Evolutionary conservation across 2,888 invertebrate species (phyloP).

Genomic region (Limnephilus marmoratus): DNA sequence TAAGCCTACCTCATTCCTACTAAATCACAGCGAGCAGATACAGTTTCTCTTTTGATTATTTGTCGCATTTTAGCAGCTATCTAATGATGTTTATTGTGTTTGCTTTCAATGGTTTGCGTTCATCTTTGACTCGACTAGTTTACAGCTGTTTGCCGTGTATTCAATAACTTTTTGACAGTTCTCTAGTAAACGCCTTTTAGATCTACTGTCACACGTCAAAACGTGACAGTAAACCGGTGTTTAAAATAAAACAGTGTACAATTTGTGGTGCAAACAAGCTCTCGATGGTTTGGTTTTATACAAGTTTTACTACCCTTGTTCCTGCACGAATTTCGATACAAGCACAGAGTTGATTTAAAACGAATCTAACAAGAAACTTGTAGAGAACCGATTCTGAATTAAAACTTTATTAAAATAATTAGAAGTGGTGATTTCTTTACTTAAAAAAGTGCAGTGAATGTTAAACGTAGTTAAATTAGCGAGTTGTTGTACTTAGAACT

Average conservation of each 20-base stretch:
- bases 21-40: background rate
- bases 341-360: background rate
- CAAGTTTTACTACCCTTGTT: background rate
- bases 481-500: background rate
- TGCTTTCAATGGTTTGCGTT: constrained; percentile 7
- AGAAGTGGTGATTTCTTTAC: background rate
- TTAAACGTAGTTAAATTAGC: background rate
- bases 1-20: background rate
- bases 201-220: constrained; percentile 21
- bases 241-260: background rate
- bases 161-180: constrained; percentile 44
- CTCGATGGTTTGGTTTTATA: background rate
- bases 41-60: background rate
- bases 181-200: constrained; percentile 23
- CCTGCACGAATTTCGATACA: background rate
- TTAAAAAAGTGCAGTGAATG: background rate
- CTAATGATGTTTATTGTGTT: background rate
- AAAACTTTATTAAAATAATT: background rate
- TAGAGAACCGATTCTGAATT: background rate
- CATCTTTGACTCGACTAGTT: constrained; percentile 21
- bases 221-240: background rate
- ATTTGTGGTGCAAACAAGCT: background rate
- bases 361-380: background rate
- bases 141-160: constrained; percentile 41
- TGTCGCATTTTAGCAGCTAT: background rate